Base-by-base conservation (phyloP, 2,888 invertebrate species). In the Scaeva pyrastri region DNA sequence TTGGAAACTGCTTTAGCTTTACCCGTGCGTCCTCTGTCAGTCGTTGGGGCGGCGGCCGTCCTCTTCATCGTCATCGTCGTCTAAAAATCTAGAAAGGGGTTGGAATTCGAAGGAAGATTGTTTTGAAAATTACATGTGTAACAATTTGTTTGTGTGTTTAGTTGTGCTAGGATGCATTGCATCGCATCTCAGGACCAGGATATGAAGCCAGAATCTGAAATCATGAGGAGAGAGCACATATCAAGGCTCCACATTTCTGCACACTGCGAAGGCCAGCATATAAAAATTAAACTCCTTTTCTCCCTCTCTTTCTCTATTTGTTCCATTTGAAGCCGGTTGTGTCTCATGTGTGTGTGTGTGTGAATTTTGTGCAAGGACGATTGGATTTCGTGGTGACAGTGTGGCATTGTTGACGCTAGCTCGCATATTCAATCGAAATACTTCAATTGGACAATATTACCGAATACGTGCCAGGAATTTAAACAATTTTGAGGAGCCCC, bases 361-460 rank as follows among this genome's bases (percentile, higher is more conserved):
- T 36, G 52, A 26, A 26, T 41, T 6, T 21, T 21, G 41, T 55
- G 55, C 48, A 21, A 52, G 55, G 26, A 43, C 68, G 73, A 76
- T 81, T 81, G 66, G 50, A 78, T 74, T 86, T 71, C 71, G 74
- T 82, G 77, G 86, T 45, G 52, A 82, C 77, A 74, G 82, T 73
- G 70, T 82, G 77, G 71, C 77, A 82, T 82, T 82, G 82, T 82
- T 86, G 86, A 77, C 74, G 77, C 74, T 78, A 50, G 82, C 70
- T 73, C 81, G 64, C 82, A 82, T 78, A 86, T 86, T 77, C 77
- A 86, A 82, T 86, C 70, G 86, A 74, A 86, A 75, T 73, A 78
- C 83, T 78, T 83, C 78, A 83, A 85, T 86, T 82, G 86, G 73
- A 82, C 86, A 86, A 82, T 86, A 86, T 86, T 86, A 86, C 86